Percentiles rank a stretch among this genome's conserved stretches.
Evolutionary conservation across 2,797 vertebrate species (phyloP).

Genomic region (Octomys mimax): DNA sequence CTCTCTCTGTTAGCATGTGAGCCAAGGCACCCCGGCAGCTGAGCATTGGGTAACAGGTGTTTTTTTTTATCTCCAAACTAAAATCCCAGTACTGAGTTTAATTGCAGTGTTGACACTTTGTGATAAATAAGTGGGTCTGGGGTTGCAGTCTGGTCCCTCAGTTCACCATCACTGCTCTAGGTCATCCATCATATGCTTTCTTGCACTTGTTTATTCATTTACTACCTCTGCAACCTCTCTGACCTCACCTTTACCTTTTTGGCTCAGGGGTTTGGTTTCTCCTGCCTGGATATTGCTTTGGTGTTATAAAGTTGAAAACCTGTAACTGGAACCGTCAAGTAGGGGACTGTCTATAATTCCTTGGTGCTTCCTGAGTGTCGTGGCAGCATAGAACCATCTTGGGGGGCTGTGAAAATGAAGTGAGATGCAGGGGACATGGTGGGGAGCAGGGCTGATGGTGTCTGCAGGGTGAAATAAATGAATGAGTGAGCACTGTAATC

Average conservation of each 20-base stretch:
- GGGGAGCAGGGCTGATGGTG: background rate
- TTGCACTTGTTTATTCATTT: no score
- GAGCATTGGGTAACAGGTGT: background rate
- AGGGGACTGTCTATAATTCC: background rate
- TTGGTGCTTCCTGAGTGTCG: background rate
- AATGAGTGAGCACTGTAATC: background rate
- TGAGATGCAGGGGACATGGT: background rate
- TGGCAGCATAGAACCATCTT: background rate
- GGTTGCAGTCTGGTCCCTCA: background rate
- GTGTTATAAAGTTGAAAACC: background rate
- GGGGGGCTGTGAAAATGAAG: background rate
- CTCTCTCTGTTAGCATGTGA: background rate
- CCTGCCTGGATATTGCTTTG: background rate
- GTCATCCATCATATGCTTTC: background rate
- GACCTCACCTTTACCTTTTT: background rate
- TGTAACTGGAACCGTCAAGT: background rate
- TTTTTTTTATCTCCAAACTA: background rate
- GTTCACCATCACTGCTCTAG: background rate
- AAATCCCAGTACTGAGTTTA: background rate
- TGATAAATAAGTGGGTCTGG: background rate
- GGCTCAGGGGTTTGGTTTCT: background rate
- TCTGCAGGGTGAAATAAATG: background rate
- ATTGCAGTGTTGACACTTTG: background rate
- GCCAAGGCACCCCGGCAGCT: background rate
- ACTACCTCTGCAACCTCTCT: background rate